Percentiles rank a stretch among this genome's conserved stretches.
Evolutionary conservation across 2,797 vertebrate species (phyloP).

Genomic region (Argya squamiceps): DNA sequence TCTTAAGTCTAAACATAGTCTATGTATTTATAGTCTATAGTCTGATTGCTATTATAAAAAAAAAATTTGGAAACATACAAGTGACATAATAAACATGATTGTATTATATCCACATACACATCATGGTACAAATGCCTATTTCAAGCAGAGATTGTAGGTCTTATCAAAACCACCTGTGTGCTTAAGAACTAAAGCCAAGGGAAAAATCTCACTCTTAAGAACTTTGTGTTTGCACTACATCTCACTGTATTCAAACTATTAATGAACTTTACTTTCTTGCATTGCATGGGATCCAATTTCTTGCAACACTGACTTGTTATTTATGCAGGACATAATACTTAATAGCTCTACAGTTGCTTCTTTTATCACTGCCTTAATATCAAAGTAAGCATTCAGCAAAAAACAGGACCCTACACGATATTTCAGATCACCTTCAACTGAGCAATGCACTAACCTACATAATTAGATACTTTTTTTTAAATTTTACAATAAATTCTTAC

Average conservation of each 20-base stretch:
- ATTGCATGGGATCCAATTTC: background rate
- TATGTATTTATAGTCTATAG: background rate
- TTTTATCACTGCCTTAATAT: background rate
- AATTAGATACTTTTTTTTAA: background rate
- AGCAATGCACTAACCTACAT: background rate
- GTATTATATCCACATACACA: background rate
- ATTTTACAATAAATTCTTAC: background rate
- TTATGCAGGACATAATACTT: background rate
- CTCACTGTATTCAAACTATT: background rate
- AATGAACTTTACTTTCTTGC: background rate
- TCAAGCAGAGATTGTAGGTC: background rate
- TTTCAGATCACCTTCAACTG: background rate
- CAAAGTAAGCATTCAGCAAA: background rate
- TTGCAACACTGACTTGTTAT: background rate
- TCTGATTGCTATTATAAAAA: background rate
- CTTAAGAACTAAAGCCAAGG: background rate
- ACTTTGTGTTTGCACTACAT: background rate
- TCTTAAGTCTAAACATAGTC: background rate
- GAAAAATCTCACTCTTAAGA: background rate
- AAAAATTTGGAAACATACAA: background rate
- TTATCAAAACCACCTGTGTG: background rate
- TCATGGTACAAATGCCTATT: background rate
- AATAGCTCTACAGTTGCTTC: background rate
- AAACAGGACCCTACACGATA: fast-evolving
- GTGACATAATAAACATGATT: background rate